phyloP scores from a whole-genome alignment of 2,113 vertebrate genomes.

The Charadrius vociferus region DNA sequence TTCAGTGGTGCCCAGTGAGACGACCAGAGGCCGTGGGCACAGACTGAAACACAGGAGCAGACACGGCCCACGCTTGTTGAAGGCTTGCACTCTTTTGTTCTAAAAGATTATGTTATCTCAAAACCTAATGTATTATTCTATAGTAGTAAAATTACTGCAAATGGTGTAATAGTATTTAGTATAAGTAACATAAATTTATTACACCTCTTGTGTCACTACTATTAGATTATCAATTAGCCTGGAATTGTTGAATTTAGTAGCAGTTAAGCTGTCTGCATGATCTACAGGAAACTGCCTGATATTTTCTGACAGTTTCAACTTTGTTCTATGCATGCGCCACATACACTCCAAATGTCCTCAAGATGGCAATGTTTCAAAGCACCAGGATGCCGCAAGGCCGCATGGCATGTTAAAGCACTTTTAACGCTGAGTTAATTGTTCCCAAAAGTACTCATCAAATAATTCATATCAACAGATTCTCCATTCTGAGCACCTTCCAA shows the following conservation, averaged over 20 bases:
- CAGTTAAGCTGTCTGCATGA: background rate
- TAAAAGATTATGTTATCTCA: no score
- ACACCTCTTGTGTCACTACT: background rate
- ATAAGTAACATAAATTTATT: background rate
- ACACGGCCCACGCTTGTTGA: no score
- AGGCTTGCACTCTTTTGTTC: no score
- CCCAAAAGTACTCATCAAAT: background rate
- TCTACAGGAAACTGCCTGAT: background rate
- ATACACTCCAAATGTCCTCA: background rate
- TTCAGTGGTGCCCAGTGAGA: no score
- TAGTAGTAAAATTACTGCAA: background rate
- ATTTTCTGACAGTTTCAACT: background rate
- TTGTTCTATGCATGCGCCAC: background rate
- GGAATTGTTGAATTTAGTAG: background rate
- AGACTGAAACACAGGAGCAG: no score
- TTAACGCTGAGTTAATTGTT: background rate
- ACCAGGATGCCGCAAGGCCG: background rate
- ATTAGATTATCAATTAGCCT: background rate
- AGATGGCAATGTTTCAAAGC: slow-evolving; percentile 52
- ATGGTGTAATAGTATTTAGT: background rate
- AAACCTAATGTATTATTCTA: no score
- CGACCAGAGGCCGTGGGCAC: no score
- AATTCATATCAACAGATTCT: background rate
- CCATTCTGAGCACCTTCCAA: background rate
- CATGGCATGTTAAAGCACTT: background rate